These are phyloP conservation scores for Charadrius vociferus DNA, from an alignment of 2,113 vertebrate genomes.

Conservation along the genomic window DNA sequence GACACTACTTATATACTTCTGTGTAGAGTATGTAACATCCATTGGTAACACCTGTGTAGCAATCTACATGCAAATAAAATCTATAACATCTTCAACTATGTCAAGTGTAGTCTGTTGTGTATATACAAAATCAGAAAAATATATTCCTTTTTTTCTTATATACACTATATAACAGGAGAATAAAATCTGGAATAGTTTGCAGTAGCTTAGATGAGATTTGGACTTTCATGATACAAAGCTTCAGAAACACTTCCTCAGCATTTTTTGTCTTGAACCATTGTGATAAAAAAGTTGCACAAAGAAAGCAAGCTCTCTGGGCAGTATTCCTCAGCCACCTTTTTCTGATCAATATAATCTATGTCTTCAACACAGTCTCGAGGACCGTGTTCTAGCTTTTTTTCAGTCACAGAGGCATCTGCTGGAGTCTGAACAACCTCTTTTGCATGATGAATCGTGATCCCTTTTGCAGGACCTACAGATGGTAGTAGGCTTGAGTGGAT, in stretches of 20 bases:
- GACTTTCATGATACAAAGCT: neutral
- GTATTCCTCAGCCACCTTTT: conserved; percentile 80
- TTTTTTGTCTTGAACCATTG: conserved; percentile 81
- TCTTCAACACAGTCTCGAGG: conserved; percentile 64
- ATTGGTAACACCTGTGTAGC: neutral
- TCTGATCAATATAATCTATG: conserved; percentile 64
- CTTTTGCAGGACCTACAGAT: neutral
- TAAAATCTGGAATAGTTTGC: neutral
- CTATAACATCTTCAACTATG: neutral
- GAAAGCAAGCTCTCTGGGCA: conserved; percentile 81
- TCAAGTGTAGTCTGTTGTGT: neutral
- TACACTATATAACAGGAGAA: neutral
- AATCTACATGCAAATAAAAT: neutral
- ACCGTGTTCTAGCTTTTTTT: neutral
- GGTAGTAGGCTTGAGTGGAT: conserved; percentile 19
- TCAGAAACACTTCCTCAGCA: conserved; percentile 68
- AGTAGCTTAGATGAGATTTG: neutral
- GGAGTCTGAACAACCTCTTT: neutral
- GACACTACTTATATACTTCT: neutral
- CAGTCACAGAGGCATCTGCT: neutral
- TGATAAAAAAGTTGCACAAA: conserved; percentile 85
- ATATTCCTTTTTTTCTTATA: neutral
- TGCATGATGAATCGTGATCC: neutral
- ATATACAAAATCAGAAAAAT: conserved; percentile 52
- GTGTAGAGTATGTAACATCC: neutral